Percentiles rank a stretch among this genome's conserved stretches.
These are phyloP conservation scores for Polydrusus pterygomalis DNA, from an alignment of 2,888 invertebrate genomes.

Conservation along the genomic window DNA sequence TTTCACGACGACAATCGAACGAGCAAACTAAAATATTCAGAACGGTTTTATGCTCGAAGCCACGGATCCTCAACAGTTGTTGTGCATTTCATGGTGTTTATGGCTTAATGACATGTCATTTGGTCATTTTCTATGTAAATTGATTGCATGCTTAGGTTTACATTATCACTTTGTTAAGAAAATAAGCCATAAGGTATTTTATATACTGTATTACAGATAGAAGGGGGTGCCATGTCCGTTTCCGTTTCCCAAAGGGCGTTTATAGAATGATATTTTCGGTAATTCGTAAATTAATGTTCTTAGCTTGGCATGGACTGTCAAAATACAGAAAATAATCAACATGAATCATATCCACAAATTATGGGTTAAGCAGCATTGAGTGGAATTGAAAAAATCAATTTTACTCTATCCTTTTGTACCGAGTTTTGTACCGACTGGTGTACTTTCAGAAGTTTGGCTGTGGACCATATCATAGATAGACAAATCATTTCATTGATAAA, in stretches of 20 bases:
- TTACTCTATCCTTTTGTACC: no score
- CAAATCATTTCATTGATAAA: no score
- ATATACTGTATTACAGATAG: slow-evolving; percentile 4
- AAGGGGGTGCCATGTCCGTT: background rate
- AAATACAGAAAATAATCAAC: background rate
- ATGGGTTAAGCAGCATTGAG: no score
- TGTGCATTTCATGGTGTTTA: slow-evolving; percentile 62
- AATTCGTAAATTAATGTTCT: background rate
- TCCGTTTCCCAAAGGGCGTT: background rate
- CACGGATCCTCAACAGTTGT: slow-evolving; percentile 65
- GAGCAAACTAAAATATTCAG: slow-evolving; percentile 51
- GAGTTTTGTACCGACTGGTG: no score
- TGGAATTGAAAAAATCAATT: no score
- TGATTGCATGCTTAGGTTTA: slow-evolving; percentile 64
- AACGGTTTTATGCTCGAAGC: slow-evolving; percentile 58
- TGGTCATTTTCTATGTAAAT: slow-evolving; percentile 65
- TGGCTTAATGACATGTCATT: slow-evolving; percentile 59
- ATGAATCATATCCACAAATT: no score
- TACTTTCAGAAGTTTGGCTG: no score
- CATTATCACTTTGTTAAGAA: slow-evolving; percentile 54
- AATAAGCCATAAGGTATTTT: slow-evolving; percentile 19
- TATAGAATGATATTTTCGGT: background rate
- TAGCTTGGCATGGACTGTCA: background rate
- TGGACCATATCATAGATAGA: no score
- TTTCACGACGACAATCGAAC: slow-evolving; percentile 17